Percentiles rank a stretch among this genome's conserved stretches.
Evolutionary conservation across 2,797 vertebrate species (phyloP).

Genomic region (Amniataba percoides): DNA sequence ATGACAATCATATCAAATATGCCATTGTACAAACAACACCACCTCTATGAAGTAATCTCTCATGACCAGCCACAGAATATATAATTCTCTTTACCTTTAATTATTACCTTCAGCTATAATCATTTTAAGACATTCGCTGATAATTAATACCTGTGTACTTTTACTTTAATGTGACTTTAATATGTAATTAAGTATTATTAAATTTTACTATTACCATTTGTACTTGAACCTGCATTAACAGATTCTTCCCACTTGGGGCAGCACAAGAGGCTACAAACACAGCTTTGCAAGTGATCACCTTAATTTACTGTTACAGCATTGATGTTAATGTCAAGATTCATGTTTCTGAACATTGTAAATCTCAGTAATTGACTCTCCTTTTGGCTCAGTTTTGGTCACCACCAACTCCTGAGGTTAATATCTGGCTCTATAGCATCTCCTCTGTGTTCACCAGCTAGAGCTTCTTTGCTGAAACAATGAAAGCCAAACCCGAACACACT

Average conservation of each 20-base stretch:
- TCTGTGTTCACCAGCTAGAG: background rate
- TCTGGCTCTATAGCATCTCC: background rate
- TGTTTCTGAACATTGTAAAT: background rate
- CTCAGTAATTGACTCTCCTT: background rate
- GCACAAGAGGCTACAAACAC: background rate
- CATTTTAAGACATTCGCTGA: background rate
- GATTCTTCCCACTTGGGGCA: background rate
- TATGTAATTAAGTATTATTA: background rate
- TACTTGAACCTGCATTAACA: background rate
- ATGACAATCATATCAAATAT: background rate
- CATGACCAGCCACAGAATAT: no score
- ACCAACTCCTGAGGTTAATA: background rate
- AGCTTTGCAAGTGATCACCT: background rate
- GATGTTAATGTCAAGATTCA: no score
- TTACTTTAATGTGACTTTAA: background rate
- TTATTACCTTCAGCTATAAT: no score
- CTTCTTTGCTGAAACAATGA: background rate
- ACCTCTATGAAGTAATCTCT: background rate
- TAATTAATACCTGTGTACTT: background rate
- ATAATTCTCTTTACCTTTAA: no score
- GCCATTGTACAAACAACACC: background rate
- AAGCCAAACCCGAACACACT: background rate
- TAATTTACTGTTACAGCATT: background rate
- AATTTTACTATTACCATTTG: no score
- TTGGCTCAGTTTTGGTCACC: constrained; percentile 4